Conservation (phyloP, 2,888 invertebrate genomes). For the Strigamia transsilvanica region DNA sequence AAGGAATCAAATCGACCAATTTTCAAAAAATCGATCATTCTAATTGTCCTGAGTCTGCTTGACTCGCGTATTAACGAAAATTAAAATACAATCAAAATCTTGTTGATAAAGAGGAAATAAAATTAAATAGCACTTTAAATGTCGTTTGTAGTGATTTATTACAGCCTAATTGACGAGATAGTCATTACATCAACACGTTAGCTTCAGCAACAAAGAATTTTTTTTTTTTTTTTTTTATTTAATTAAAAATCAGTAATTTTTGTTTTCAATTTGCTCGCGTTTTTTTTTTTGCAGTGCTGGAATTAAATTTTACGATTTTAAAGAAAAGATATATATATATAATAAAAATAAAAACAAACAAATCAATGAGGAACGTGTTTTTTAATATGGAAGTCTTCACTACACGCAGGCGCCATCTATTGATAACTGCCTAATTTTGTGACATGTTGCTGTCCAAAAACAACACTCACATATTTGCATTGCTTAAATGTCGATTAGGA, state of each 20-base stretch:
- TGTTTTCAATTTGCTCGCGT: too few species aligned
- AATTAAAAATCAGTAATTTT: too few species aligned
- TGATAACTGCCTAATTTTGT: constrained; percentile 46
- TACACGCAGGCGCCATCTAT: constrained; percentile 49
- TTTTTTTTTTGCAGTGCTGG: too few species aligned
- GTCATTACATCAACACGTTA: too few species aligned
- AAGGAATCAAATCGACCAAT: constrained; percentile 1
- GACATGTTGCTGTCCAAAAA: constrained; percentile 35
- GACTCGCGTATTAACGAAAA: not conserved
- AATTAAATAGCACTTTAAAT: constrained; percentile 3
- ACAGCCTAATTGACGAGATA: too few species aligned
- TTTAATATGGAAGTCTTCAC: constrained; percentile 48
- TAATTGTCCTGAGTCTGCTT: constrained; percentile 1
- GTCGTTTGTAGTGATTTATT: not conserved
- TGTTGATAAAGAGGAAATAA: not conserved
- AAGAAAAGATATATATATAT: not conserved
- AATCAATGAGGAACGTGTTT: constrained; percentile 46
- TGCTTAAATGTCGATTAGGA: constrained; percentile 49
- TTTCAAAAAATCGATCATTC: constrained; percentile 44
- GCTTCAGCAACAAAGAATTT: too few species aligned
- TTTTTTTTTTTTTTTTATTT: too few species aligned
- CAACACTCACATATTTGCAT: constrained; percentile 49
- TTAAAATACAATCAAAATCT: not conserved
- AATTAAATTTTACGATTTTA: too few species aligned
- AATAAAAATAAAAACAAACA: not conserved